Base-by-base conservation (phyloP, 2,888 invertebrate species). In the Tinea semifulvella region DNA sequence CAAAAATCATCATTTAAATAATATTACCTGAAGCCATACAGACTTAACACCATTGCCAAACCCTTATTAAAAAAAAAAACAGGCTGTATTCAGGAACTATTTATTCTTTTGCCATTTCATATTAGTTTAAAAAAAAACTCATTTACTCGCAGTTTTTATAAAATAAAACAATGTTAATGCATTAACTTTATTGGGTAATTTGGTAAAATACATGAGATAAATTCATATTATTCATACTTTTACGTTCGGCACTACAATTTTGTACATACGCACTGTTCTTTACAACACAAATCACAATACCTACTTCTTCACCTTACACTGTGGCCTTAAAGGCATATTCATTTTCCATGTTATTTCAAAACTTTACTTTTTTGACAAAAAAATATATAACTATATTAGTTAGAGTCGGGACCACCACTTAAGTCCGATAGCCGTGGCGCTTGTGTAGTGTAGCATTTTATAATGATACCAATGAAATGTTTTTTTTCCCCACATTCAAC, bases 241-340 rank as follows among this genome's bases (percentile, higher is more conserved):
- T 31, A 31, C 14, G 7, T 2, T 31, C n/a, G 17, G 36, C 36
- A 36, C 18, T 36, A 18, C 16, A 35, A 17, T 10, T 36, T 18
- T 36, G 36, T 36, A 36, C 36, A 36, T 36, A 36, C 2, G 36
- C 36, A 36, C 36, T 36, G 10, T 18, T 36, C 17, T 14, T 18
- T 18, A n/a, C n/a, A n/a, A n/a, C 3, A 36, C 16, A n/a, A 36
- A 11, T 13, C 18, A 18, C 17, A 10, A 18, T 14, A 36, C 18
- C 16, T 18, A 36, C 18, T 36, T 31, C 14, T 13, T 14, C 14
- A 31, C 14, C 7, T 31, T 11, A 31, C 22, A 22, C 8, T 22
- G 22, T 31, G 31, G 13, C 36, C 5, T 11, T 28, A n/a, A n/a
- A n/a, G n/a, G n/a, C n/a, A n/a, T n/a, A n/a, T n/a, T n/a, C n/a